These are phyloP conservation scores for Macheiramphus alcinus DNA, from an alignment of 2,113 vertebrate genomes.

Conservation along the genomic window DNA sequence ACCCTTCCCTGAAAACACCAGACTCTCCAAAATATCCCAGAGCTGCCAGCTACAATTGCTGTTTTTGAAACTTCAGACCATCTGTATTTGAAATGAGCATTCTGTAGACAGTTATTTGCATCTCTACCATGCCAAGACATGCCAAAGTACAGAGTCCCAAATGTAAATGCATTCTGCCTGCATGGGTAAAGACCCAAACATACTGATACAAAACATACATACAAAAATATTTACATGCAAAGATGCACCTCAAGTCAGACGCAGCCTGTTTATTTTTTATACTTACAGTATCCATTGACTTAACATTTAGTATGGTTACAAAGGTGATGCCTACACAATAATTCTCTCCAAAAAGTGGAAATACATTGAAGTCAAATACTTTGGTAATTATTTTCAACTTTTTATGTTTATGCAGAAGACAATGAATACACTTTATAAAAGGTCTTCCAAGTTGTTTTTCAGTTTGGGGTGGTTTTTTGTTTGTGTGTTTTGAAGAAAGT, in stretches of 20 bases:
- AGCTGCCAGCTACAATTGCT: background rate
- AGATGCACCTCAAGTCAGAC: background rate
- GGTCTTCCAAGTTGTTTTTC: background rate
- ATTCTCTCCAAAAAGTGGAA: background rate
- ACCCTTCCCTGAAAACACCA: background rate
- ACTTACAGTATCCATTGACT: background rate
- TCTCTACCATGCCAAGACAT: background rate
- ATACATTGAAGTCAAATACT: background rate
- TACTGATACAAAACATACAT: background rate
- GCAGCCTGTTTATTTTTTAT: background rate
- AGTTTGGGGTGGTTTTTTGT: background rate
- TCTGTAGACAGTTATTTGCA: background rate
- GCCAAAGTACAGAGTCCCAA: background rate
- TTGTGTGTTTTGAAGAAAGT: background rate
- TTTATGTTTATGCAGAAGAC: background rate
- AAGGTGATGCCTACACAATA: background rate
- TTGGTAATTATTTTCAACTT: background rate
- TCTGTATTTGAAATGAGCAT: constrained; percentile 26
- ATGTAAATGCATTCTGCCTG: background rate
- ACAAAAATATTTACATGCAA: background rate
- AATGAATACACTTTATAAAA: background rate
- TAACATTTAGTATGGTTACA: background rate
- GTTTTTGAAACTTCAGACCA: background rate
- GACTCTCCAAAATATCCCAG: background rate
- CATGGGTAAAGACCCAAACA: background rate